Conservation (phyloP, 2,797 vertebrate species). For the Echiichthys vipera region DNA sequence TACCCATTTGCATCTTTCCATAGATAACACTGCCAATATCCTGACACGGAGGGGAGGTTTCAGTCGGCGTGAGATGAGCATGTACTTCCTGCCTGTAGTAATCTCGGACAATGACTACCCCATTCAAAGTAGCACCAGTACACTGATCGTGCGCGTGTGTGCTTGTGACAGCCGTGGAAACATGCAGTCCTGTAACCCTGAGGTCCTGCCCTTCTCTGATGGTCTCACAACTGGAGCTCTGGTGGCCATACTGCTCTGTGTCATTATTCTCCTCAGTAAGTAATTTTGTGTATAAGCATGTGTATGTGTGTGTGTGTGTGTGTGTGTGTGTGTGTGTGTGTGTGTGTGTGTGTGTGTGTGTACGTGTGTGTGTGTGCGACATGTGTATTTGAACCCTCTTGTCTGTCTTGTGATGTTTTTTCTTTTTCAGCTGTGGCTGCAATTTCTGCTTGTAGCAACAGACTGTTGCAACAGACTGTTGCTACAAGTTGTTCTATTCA, state of each 20-base stretch:
- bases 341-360: background rate
- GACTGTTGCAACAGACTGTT: too few relatives aligned
- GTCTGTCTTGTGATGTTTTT: background rate
- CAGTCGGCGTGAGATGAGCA: slow-evolving; percentile 92
- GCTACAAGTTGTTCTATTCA: background rate
- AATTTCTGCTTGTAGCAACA: background rate
- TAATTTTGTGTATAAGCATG: background rate
- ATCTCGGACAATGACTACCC: slow-evolving; percentile 97
- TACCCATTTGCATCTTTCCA: background rate
- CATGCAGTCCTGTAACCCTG: slow-evolving; percentile 92
- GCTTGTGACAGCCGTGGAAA: slow-evolving; percentile 92
- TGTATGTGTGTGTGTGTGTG: background rate
- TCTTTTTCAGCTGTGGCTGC: background rate
- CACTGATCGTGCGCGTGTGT: slow-evolving; percentile 92
- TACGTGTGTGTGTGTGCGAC: background rate
- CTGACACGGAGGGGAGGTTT: slow-evolving; percentile 93
- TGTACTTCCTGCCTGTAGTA: slow-evolving; percentile 94
- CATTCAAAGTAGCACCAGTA: slow-evolving; percentile 96
- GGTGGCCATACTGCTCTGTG: slow-evolving; percentile 94
- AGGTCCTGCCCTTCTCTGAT: slow-evolving; percentile 92
- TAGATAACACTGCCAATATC: slow-evolving; percentile 98
- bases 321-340: too few relatives aligned
- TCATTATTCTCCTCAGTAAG: slow-evolving; percentile 95
- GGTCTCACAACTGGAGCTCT: slow-evolving; percentile 96
- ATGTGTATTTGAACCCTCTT: background rate